Conservation (phyloP, 2,888 invertebrate species). For the Archips xylosteana region DNA sequence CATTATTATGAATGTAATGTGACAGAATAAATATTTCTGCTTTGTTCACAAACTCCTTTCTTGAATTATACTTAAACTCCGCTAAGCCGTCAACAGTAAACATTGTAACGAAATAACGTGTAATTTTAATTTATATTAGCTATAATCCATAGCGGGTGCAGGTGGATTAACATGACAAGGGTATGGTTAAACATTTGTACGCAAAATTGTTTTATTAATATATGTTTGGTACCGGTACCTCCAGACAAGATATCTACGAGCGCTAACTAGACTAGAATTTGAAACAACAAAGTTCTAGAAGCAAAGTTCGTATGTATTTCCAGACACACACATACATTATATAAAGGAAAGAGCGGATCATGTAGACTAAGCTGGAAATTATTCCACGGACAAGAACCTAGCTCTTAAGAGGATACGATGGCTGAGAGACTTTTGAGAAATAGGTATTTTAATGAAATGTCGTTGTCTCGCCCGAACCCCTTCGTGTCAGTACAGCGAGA, state of each 20-base stretch:
- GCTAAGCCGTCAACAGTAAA: constrained; percentile 22
- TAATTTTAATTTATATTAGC: constrained; percentile 15
- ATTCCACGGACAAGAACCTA: too few relatives aligned
- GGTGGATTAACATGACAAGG: constrained; percentile 40
- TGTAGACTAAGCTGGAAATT: too few relatives aligned
- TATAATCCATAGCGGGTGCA: constrained; percentile 18
- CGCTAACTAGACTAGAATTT: neutral
- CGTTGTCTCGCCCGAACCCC: too few relatives aligned
- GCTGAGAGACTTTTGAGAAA: too few relatives aligned
- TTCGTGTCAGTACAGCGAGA: too few relatives aligned
- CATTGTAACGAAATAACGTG: constrained; percentile 15
- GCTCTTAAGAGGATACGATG: too few relatives aligned
- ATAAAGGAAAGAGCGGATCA: too few relatives aligned
- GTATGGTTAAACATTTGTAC: constrained; percentile 20
- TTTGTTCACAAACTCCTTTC: neutral
- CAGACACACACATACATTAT: too few relatives aligned
- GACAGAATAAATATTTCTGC: neutral
- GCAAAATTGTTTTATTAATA: constrained; percentile 29
- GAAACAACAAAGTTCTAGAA: too few relatives aligned
- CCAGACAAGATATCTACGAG: neutral
- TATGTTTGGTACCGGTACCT: neutral
- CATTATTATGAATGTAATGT: neutral
- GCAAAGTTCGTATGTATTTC: too few relatives aligned
- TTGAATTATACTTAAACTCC: neutral
- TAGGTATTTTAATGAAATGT: too few relatives aligned